Evolutionary conservation across 2,797 vertebrate species (phyloP).

Genomic region (Limnodromus scolopaceus): DNA sequence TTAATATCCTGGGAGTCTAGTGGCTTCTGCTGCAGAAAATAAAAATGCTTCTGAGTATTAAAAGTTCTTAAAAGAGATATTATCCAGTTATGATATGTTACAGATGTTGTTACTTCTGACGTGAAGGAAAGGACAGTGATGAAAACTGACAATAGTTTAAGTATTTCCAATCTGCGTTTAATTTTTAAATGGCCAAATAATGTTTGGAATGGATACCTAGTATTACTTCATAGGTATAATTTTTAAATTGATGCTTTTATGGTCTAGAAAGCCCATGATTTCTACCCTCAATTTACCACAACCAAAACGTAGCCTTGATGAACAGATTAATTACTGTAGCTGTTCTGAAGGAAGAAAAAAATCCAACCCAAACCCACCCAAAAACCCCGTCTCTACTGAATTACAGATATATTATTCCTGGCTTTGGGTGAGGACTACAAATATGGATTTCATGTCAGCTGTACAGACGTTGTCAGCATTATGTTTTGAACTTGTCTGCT

Average conservation of each 20-base stretch:
- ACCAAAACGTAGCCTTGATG: neutral
- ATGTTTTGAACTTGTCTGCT: slow-evolving; percentile 33
- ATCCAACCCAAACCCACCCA: neutral
- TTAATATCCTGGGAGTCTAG: neutral
- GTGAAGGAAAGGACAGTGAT: neutral
- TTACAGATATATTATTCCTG: neutral
- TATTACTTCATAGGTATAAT: neutral
- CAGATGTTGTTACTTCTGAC: neutral
- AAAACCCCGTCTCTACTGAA: neutral
- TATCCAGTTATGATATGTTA: neutral
- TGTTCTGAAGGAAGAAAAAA: neutral
- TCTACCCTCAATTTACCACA: neutral
- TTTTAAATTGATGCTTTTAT: neutral
- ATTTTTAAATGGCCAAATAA: neutral
- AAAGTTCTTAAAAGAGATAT: neutral
- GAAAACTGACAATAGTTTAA: neutral
- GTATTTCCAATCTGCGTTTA: neutral
- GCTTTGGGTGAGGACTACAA: neutral
- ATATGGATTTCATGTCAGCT: slow-evolving; percentile 4
- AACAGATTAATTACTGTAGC: neutral
- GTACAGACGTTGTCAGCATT: neutral
- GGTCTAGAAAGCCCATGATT: neutral
- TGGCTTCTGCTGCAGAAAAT: neutral
- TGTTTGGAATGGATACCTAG: neutral
- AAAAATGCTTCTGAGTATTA: neutral